phyloP scores from a whole-genome alignment of 2,888 invertebrate genomes.

The Ormyrus labotus region DNA sequence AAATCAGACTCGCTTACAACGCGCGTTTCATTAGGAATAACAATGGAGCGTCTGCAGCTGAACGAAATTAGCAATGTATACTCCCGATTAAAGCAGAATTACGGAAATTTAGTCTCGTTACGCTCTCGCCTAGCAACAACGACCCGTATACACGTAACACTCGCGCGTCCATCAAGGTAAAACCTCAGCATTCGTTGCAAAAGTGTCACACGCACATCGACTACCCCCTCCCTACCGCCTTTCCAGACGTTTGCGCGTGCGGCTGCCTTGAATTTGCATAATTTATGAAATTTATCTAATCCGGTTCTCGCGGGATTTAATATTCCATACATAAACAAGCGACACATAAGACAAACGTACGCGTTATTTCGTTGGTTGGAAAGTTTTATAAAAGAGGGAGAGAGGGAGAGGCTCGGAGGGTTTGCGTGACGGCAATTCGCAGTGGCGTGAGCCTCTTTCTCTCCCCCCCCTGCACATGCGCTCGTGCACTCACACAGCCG shows the following conservation, averaged over 20 bases:
- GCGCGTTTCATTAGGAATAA: no score
- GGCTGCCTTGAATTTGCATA: conserved; percentile 31
- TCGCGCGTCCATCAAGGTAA: neutral
- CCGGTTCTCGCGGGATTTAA: conserved; percentile 52
- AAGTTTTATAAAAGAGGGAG: conserved; percentile 17
- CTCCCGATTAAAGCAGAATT: no score
- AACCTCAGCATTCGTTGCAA: neutral
- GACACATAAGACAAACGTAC: conserved; percentile 10
- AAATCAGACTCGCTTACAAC: no score
- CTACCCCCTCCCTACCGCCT: neutral
- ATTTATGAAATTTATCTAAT: conserved; percentile 57
- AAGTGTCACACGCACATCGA: conserved; percentile 1
- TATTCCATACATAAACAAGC: conserved; percentile 41
- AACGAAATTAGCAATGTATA: no score
- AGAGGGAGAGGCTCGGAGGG: conserved; percentile 40
- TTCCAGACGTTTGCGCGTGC: neutral
- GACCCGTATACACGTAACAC: conserved; percentile 4
- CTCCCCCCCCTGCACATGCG: conserved; percentile 4
- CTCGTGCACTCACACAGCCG: conserved; percentile 4
- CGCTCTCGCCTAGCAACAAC: conserved; percentile 26
- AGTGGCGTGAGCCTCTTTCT: conserved; percentile 52
- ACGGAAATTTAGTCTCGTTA: no score
- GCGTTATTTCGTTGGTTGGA: conserved; percentile 41
- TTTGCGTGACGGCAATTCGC: conserved; percentile 60
- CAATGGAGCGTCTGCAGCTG: no score